These are phyloP conservation scores for Malthinus seriepunctatus DNA, from an alignment of 2,888 invertebrate genomes.

Conservation along the genomic window DNA sequence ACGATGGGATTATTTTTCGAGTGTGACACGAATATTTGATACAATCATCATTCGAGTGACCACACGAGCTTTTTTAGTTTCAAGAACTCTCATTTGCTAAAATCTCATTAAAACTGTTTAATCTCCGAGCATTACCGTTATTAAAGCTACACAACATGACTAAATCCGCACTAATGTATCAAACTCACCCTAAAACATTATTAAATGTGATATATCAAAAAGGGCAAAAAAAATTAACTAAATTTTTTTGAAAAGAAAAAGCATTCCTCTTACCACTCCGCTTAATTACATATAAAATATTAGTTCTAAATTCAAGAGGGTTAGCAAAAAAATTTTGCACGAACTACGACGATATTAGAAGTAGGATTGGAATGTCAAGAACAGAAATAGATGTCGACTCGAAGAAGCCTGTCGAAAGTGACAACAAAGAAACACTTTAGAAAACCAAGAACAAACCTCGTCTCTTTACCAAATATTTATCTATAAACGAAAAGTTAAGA, in stretches of 20 bases:
- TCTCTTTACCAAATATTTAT: conserved; percentile 16
- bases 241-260: background rate
- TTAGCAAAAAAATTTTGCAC: conserved; percentile 7
- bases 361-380: conserved; percentile 23
- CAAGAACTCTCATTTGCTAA: conserved; percentile 18
- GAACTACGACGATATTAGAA: conserved; percentile 18
- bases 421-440: conserved; percentile 22
- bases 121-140: background rate
- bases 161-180: conserved; percentile 1
- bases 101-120: conserved; percentile 15
- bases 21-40: conserved; percentile 24
- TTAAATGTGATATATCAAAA: background rate
- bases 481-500: background rate
- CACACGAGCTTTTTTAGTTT: conserved; percentile 12
- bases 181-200: background rate
- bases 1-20: conserved; percentile 19
- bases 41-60: conserved; percentile 20
- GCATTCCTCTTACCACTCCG: background rate
- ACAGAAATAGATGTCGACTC: conserved; percentile 24
- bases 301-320: conserved; percentile 5
- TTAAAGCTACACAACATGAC: background rate
- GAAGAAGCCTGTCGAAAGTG: conserved; percentile 22
- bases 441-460: conserved; percentile 20
- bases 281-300: conserved; percentile 9
- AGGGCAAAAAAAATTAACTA: too few relatives aligned